Conservation (phyloP, 2,113 vertebrate genomes). For the Rhynchomys soricoides region DNA sequence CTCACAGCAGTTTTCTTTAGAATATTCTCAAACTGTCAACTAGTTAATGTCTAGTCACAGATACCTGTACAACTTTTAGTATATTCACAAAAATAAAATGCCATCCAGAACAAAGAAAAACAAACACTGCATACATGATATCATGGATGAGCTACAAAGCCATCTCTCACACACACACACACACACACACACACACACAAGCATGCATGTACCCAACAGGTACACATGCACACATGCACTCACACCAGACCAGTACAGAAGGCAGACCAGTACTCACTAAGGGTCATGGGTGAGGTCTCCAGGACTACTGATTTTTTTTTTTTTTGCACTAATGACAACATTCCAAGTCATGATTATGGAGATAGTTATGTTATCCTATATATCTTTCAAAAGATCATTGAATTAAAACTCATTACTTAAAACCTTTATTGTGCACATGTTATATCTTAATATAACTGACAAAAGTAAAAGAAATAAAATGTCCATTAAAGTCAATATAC, state of each 20-base stretch:
- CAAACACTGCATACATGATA: neutral
- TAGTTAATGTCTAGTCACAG: neutral
- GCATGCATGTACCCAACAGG: neutral
- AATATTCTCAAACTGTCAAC: neutral
- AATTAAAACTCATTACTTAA: conserved; percentile 39
- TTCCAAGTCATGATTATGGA: neutral
- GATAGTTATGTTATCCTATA: neutral
- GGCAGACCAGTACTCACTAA: neutral
- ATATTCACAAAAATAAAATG: conserved; percentile 39
- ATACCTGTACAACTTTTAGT: neutral
- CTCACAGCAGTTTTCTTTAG: neutral
- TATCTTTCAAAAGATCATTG: neutral
- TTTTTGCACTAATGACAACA: neutral
- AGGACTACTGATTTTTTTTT: neutral
- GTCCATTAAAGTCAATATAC: neutral
- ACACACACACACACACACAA: neutral
- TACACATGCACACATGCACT: neutral
- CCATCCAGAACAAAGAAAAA: neutral
- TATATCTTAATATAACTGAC: neutral
- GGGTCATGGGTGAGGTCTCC: neutral
- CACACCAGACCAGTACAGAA: neutral
- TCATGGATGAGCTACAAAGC: neutral
- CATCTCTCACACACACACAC: neutral
- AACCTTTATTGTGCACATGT: neutral
- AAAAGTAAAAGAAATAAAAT: neutral